Evolutionary conservation across 92 coral and sea anemone genomes (phyloP).

Genomic region (Zoanthus solanderi): DNA sequence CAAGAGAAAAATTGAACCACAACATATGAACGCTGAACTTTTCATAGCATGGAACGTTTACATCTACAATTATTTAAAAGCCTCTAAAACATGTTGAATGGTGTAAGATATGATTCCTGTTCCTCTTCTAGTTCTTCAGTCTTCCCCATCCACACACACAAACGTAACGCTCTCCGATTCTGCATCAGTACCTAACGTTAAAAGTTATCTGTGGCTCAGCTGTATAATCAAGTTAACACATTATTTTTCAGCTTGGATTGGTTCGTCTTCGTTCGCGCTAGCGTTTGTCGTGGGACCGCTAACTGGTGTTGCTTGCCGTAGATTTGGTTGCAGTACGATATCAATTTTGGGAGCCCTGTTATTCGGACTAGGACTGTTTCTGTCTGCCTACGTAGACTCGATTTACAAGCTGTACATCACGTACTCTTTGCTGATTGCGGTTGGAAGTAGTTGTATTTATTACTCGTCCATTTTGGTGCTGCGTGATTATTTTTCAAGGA

Average conservation of each 20-base stretch:
- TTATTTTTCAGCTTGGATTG: conserved; percentile 81
- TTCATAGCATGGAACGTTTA: too few relatives aligned
- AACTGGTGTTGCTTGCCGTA: conserved; percentile 63
- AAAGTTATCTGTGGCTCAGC: neutral
- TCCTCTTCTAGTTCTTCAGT: too few relatives aligned
- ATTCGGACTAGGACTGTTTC: conserved; percentile 69
- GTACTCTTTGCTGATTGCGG: conserved; percentile 74
- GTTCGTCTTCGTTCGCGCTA: conserved; percentile 77
- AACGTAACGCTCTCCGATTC: too few relatives aligned
- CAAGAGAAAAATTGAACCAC: too few relatives aligned
- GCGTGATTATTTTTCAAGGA: conserved; percentile 70
- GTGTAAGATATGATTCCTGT: too few relatives aligned
- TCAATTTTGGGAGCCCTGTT: conserved; percentile 70
- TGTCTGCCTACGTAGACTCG: conserved; percentile 68
- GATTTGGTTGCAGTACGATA: conserved; percentile 68
- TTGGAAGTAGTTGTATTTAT: conserved; percentile 76
- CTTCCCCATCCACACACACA: too few relatives aligned
- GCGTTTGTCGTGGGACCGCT: conserved; percentile 76
- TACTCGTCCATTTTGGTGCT: conserved; percentile 73
- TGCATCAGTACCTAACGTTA: too few relatives aligned
- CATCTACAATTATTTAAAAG: too few relatives aligned
- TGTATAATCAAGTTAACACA: neutral
- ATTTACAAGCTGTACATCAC: conserved; percentile 74
- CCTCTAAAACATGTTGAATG: too few relatives aligned
- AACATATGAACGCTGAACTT: too few relatives aligned